These are phyloP conservation scores for Drosophila ironensis DNA, from an alignment of 1,140 invertebrate genomes.

Conservation along the genomic window DNA sequence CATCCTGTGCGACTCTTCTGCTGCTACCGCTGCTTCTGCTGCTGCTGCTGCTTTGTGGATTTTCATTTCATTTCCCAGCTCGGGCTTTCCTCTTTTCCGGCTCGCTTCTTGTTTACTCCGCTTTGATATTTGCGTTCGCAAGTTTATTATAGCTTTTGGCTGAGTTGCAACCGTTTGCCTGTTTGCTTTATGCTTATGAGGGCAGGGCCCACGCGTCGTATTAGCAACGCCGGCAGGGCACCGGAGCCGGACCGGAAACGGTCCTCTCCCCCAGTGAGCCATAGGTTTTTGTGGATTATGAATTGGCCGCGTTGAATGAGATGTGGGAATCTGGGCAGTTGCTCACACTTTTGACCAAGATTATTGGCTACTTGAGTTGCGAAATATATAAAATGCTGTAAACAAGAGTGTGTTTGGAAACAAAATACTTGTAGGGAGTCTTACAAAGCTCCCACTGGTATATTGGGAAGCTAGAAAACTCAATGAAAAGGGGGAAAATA, in stretches of 20 bases:
- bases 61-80: slow-evolving; percentile 71
- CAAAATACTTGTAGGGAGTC: no score
- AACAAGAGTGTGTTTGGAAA: not conserved
- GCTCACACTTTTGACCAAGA: slow-evolving; percentile 30
- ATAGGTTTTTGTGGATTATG: slow-evolving; percentile 54
- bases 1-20: slow-evolving; percentile 53
- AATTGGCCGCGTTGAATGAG: slow-evolving; percentile 19
- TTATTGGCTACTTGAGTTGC: slow-evolving; percentile 47
- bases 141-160: slow-evolving; percentile 79
- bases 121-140: slow-evolving; percentile 73
- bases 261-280: slow-evolving; percentile 20
- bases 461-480: no score
- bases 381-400: not conserved
- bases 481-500: no score
- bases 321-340: slow-evolving; percentile 54
- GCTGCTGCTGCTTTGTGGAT: slow-evolving; percentile 54
- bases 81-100: slow-evolving; percentile 10
- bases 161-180: slow-evolving; percentile 72
- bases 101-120: slow-evolving; percentile 59
- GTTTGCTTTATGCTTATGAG: slow-evolving; percentile 73
- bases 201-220: slow-evolving; percentile 65
- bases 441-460: no score
- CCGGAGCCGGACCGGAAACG: slow-evolving; percentile 4
- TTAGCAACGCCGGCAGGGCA: slow-evolving; percentile 48
- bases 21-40: slow-evolving; percentile 36